Percentiles rank a stretch among this genome's conserved stretches.
phyloP scores from a whole-genome alignment of 2,113 vertebrate species.

The Gyps fulvus region DNA sequence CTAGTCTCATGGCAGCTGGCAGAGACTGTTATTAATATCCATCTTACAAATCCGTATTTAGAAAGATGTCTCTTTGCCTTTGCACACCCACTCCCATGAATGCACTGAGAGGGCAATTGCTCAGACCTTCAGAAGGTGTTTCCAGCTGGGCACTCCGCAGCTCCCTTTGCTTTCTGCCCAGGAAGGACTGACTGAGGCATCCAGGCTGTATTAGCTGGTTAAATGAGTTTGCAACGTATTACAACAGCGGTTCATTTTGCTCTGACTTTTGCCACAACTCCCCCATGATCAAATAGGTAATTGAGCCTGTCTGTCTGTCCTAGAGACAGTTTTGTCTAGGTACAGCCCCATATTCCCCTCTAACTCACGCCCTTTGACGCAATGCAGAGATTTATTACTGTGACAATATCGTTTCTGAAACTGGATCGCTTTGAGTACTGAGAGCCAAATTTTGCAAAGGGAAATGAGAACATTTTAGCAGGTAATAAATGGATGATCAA shows the following conservation, averaged over 20 bases:
- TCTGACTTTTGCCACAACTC: not conserved
- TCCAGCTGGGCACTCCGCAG: not conserved
- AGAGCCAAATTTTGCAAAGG: not conserved
- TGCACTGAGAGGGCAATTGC: not conserved
- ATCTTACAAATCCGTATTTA: not conserved
- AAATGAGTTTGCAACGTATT: not conserved
- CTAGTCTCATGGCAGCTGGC: not conserved
- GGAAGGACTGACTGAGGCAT: not conserved
- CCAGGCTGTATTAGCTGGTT: not conserved
- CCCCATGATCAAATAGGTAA: not conserved
- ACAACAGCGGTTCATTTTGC: not conserved
- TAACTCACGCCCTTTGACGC: not conserved
- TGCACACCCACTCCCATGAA: not conserved
- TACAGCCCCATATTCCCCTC: not conserved
- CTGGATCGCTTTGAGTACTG: not conserved
- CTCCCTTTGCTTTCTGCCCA: not conserved
- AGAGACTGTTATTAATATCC: not conserved
- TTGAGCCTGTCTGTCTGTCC: not conserved
- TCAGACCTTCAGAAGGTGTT: not conserved
- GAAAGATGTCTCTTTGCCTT: not conserved
- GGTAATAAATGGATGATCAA: not conserved
- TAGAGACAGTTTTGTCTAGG: not conserved
- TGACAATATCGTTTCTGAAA: not conserved
- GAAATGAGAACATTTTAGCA: not conserved
- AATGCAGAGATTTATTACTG: not conserved